Evolutionary conservation across 2,113 vertebrate species (phyloP), one percentile per base, ranked within the genome.

Genomic region (Psophia crepitans): DNA sequence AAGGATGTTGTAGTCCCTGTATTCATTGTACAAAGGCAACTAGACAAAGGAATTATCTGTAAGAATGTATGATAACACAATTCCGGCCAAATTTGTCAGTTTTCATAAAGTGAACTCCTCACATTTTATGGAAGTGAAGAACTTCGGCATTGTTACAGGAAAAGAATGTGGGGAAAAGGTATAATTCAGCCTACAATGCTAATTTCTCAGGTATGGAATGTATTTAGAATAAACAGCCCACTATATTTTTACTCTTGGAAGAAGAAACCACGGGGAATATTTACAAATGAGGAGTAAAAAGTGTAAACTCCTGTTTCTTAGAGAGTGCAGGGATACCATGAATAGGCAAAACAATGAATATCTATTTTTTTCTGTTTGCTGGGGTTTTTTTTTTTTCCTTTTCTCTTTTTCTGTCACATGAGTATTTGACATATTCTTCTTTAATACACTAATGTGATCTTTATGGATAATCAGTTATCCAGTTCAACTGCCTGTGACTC

Each of bases 391-490:
- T n/a, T 23, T 26, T 11, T 24, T 5, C 27, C 20, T 8, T 30
- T 8, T 6, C 15, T n/a, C 37, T 49, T 11, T 33, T 33, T 27
- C 5, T 16, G 3, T 11, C 32, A 33, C 2, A 2, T n/a, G 6
- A 1, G 18, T 63, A 57, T 76, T 93, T 70, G 27, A 51, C 14
- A 30, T 48, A 90, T 60, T 82, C 46, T 95, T 85, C 37, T 83
- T 88, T 85, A 83, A 75, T 73, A 37, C 6, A 91, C 20, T 66
- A 48, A 87, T 58, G 44, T 63, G 61, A 71, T 79, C 83, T 91
- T 91, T 93, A 84, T 41, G 83, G 89, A 81, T 93, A 71, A 95
- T 93, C 85, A 81, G 63, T 89, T 90, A 95, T 90, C 85, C 56
- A 93, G 68, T 85, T 71, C 57, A 92, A 32, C 48, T 92, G 27